Evolutionary conservation across 2,888 invertebrate genomes (phyloP), one percentile per base, ranked within the genome.

Genomic region (Gerris lacustris): DNA sequence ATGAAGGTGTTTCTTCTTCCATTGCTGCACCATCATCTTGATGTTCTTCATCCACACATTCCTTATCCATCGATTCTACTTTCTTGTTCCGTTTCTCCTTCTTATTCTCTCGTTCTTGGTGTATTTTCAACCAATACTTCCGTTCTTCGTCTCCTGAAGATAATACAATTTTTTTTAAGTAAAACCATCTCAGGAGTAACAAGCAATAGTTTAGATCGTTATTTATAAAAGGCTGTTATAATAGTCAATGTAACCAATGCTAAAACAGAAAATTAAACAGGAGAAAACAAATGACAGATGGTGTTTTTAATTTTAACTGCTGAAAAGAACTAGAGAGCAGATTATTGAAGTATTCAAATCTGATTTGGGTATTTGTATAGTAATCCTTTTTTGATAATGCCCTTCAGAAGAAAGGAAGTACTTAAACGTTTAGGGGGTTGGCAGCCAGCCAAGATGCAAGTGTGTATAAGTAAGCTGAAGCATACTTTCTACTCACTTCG

Each of bases 21-120:
- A 11, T 15, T 15, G 9, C 55, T 55, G 15, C 15, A 11, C 68
- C 76, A 45, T 77, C 72, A 55, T 76, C 74, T 43, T 76, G 73
- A 62, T 71, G 72, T n/a, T 76, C 77, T n/a, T 74, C 75, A 67
- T 75, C 75, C 69, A 70, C 72, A 63, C 44, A 67, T 47, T 6
- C 66, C 17, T 62, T 67, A 44, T 45, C 70, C 31, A 31, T 31
- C 1, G 31, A 31, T 31, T 31, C 31, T 44, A 67, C 18, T 9
- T 64, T 68, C 31, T 64, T 64, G 18, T 64, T 64, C 31, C 17
- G 9, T 31, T 69, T 55, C 63, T 69, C 68, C 69, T 66, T 68
- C 55, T 67, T 66, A 69, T 71, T 44, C 45, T 69, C 31, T n/a
- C 64, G 17, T 7, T 64, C 64, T 18, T 18, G 31, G 17, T 31